Base-by-base conservation (phyloP, 1,140 invertebrate species). In the Eulimnadia texana region DNA sequence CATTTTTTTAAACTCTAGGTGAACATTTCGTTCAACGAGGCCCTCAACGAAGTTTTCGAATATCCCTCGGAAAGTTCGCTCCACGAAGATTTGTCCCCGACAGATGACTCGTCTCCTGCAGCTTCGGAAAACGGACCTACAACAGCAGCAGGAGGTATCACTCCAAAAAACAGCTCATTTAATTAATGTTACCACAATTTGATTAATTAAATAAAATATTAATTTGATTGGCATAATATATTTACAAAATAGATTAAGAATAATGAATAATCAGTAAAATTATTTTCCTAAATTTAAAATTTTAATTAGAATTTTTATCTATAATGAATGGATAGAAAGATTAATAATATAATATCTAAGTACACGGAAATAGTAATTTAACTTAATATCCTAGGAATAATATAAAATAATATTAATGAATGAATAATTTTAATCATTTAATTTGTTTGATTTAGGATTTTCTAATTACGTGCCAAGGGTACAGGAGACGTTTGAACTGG, bases 51-150 rank as follows among this genome's bases (percentile, higher is more conserved):
- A 59, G 86, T 85, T 42, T 90, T 86, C 74, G 87, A 90, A 73
- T 92, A 92, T 71, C 88, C 88, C 50, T 89, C 87, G 62, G 88
- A 91, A 73, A 78, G 81, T 50, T 90, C 86, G 50, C 72, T 85
- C 57, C 22, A 50, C 19, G 58, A 60, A 53, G 77, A 82, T 68
- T 62, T 68, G 42, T 29, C n/a, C n/a, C n/a, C n/a, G n/a, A n/a
- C n/a, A n/a, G n/a, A n/a, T n/a, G n/a, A n/a, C n/a, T n/a, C n/a
- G n/a, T n/a, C n/a, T n/a, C n/a, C n/a, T n/a, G n/a, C n/a, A n/a
- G n/a, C 49, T 27, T 56, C 64, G 11, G 55, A 24, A 19, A 25
- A 28, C 23, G 20, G 22, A 52, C 42, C 33, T 42, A 42, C 53
- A 42, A 42, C 33, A 42, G 16, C 33, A 9, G 16, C 33, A 42